Evolutionary conservation across 2,888 invertebrate genomes (phyloP).

Genomic region (Mythimna impura): DNA sequence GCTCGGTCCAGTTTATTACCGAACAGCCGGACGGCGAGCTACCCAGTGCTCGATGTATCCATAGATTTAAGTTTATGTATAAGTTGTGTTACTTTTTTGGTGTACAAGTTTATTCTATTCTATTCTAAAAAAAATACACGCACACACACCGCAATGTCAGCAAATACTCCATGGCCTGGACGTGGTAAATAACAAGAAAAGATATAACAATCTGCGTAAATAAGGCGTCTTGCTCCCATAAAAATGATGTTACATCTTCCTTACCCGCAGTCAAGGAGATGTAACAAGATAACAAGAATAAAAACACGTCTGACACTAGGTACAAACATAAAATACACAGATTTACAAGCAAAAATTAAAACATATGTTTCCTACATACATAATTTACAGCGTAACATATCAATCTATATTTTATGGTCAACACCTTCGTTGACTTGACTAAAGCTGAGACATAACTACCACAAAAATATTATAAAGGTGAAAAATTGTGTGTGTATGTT

Average conservation of each 20-base stretch:
- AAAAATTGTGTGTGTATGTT: too few relatives aligned
- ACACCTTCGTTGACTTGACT: slow-evolving; percentile 1
- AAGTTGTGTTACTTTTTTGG: too few relatives aligned
- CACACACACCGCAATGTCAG: too few relatives aligned
- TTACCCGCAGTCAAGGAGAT: background rate
- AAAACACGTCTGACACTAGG: background rate
- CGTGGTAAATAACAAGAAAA: too few relatives aligned
- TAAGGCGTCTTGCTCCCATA: background rate
- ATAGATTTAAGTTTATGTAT: too few relatives aligned
- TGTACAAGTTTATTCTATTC: too few relatives aligned
- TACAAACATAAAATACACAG: slow-evolving; percentile 14
- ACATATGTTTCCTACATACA: slow-evolving; percentile 2
- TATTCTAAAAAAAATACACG: too few relatives aligned
- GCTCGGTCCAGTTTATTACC: too few relatives aligned
- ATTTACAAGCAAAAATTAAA: slow-evolving; percentile 22
- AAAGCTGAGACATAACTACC: background rate
- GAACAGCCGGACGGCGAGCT: too few relatives aligned
- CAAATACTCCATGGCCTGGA: too few relatives aligned
- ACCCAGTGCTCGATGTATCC: too few relatives aligned
- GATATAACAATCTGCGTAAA: background rate
- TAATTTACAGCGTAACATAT: slow-evolving; percentile 25
- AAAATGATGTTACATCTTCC: slow-evolving; percentile 2
- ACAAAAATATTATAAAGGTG: too few relatives aligned
- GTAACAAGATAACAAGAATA: background rate
- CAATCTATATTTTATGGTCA: slow-evolving; percentile 32